Evolutionary conservation across 2,888 invertebrate genomes (phyloP), one percentile per base, ranked within the genome.

Genomic region (Invenusta paracnida): DNA sequence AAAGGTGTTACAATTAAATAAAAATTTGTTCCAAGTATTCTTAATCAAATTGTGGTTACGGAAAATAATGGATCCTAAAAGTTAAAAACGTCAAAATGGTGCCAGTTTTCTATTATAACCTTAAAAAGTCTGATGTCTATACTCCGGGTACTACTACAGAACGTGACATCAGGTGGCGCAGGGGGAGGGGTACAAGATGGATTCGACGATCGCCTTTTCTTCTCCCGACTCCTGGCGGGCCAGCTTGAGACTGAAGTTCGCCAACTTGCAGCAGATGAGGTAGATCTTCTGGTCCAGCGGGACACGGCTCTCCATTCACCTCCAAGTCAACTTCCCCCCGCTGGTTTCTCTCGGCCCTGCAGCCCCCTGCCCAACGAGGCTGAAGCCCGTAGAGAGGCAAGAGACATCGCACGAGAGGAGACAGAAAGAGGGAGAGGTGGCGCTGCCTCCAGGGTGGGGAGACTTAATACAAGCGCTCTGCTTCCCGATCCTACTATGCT

Each of bases 341-440:
- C 88, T 93, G 86, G 90, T 93, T 29, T 92, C 92, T 90, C 87
- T 92, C 11, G 90, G 90, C 86, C 87, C 89, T 73, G 91, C 91
- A 85, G 88, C 82, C 5, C 30, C 84, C 28, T 5, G 48, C 11
- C 48, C 48, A 17, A 17, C 5, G 48, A 11, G 11, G 11, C 5
- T 5, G 17, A 48, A 5, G 17, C 11, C 5, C 48, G 48, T 17
- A 48, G 17, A 5, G 17, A 5, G 48, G 48, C 17, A 17, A 17
- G 48, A 17, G 48, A 17, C 17, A 5, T 5, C 11, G 5, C 48
- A 5, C 5, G 48, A 48, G 17, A 48, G 11, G 11, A 5, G 48
- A 11, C 48, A 5, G 48, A 5, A 5, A 17, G 48, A 48, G 17
- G 11, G 48, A 17, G 48, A 48, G 48, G 17, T 11, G 48, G 11